A percentile compares a stretch with the other conserved stretches of the same genome.
phyloP scores from a whole-genome alignment of 2,797 vertebrate genomes.

The Gallinago solitaria region DNA sequence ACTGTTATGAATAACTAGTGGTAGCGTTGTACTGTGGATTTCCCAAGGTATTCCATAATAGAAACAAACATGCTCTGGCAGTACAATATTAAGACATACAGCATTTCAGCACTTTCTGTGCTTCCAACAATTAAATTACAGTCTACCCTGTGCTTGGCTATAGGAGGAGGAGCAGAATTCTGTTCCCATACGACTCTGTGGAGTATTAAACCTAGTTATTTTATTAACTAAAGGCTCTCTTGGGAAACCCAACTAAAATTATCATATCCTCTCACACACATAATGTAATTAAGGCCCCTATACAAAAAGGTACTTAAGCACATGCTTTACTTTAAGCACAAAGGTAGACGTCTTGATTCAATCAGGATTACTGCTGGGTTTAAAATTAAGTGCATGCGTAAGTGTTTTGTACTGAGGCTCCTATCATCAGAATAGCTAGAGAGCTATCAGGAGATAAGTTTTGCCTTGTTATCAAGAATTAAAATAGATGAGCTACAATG shows the following conservation, averaged over 20 bases:
- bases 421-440: not conserved
- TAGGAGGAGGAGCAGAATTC: slow-evolving; percentile 26
- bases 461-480: slow-evolving; percentile 4
- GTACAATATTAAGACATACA: slow-evolving; percentile 37
- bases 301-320: slow-evolving; percentile 64
- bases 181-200: slow-evolving; percentile 3
- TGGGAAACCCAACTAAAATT: slow-evolving; percentile 62
- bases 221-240: slow-evolving; percentile 67
- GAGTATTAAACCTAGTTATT: slow-evolving; percentile 62
- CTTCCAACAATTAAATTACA: slow-evolving; percentile 60
- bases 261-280: slow-evolving; percentile 58
- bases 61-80: slow-evolving; percentile 54
- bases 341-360: slow-evolving; percentile 42
- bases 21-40: not conserved
- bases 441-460: slow-evolving; percentile 10
- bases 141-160: slow-evolving; percentile 14
- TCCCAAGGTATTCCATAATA: slow-evolving; percentile 41
- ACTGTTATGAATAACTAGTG: not conserved
- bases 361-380: slow-evolving; percentile 38
- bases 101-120: slow-evolving; percentile 29
- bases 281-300: slow-evolving; percentile 64
- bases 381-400: slow-evolving; percentile 25
- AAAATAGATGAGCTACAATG: not conserved
- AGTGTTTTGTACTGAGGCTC: not conserved
- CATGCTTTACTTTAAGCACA: slow-evolving; percentile 65